Conservation (phyloP, 2,888 invertebrate species). For the Ceraclea dissimilis region DNA sequence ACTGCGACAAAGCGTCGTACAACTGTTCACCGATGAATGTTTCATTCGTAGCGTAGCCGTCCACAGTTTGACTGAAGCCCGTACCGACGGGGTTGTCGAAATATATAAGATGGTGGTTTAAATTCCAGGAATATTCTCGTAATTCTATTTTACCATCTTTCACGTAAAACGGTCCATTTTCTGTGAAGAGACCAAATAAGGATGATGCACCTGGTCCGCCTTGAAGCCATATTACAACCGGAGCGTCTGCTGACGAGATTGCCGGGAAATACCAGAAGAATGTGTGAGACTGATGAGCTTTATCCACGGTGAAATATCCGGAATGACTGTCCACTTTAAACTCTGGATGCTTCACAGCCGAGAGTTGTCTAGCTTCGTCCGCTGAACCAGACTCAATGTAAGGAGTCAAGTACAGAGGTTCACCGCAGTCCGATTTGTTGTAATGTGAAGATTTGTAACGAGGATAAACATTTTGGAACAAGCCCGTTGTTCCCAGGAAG, state of each 20-base stretch:
- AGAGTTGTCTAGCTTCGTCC: slow-evolving; percentile 51
- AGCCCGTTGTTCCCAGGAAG: slow-evolving; percentile 27
- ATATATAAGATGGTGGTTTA: slow-evolving; percentile 72
- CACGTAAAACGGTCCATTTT: slow-evolving; percentile 71
- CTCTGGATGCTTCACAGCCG: slow-evolving; percentile 52
- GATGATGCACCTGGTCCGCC: slow-evolving; percentile 81
- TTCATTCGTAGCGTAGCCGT: slow-evolving; percentile 74
- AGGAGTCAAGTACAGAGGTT: slow-evolving; percentile 70
- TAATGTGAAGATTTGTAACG: slow-evolving; percentile 2
- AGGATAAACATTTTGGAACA: slow-evolving; percentile 8
- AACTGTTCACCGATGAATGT: slow-evolving; percentile 73
- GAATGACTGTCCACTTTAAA: slow-evolving; percentile 60
- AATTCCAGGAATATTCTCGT: slow-evolving; percentile 75
- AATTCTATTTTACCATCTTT: slow-evolving; percentile 31
- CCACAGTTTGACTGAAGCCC: slow-evolving; percentile 83
- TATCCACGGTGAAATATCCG: slow-evolving; percentile 81
- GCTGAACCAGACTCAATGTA: slow-evolving; percentile 63
- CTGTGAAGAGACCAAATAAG: slow-evolving; percentile 71
- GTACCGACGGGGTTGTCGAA: slow-evolving; percentile 92
- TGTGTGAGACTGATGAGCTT: slow-evolving; percentile 63
- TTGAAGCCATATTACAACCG: slow-evolving; percentile 77
- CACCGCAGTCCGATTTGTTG: slow-evolving; percentile 37
- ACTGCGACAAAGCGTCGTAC: slow-evolving; percentile 68
- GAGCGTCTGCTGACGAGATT: slow-evolving; percentile 47
- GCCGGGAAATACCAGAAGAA: slow-evolving; percentile 93